Base-by-base conservation (phyloP, 2,888 invertebrate genomes). In the Plusia festucae region DNA sequence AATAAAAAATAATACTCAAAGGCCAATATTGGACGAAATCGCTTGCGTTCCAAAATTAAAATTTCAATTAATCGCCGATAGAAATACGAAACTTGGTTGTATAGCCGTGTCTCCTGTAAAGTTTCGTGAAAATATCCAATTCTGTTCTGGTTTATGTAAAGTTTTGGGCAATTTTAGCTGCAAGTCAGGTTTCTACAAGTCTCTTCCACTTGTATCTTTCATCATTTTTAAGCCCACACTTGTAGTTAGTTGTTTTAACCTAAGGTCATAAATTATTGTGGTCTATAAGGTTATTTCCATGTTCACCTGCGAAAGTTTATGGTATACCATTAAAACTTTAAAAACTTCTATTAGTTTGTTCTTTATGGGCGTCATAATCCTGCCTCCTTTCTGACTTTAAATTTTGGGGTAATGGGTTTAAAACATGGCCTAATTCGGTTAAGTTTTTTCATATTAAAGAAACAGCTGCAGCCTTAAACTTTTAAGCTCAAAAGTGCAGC, bases 31-130 rank as follows among this genome's bases (percentile, higher is more conserved):
- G 66, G 70, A 65, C 51, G 65, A 63, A 66, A 68, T 63, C 53
- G 18, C 27, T 53, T 34, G 46, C 67, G 58, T 60, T 55, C 64
- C 61, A 55, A 76, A 78, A 74, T 72, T 79, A 67, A 68, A 72
- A 75, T 80, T 81, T 62, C 78, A 73, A 79, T 82, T 79, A 79
- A 73, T 68, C 68, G 40, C 52, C 40, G 60, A 52, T 30, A 16
- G 65, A 61, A 52, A 56, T 51, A 27, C 11, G 27, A 30, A 54
- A 62, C 40, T 60, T 54, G 9, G 20, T 18, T 53, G 51, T 44
- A 51, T 30, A 51, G 11, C 9, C 18, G 44, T 11, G 15, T n/a
- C 24, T 16, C 22, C 15, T 54, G 55, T 15, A 34, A 4, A 16
- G 27, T 7, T 9, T n/a, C 16, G 22, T 18, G n/a, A 27, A 57